Conservation (phyloP, 2,113 vertebrate genomes). For the Psilopsiagon aurifrons region DNA sequence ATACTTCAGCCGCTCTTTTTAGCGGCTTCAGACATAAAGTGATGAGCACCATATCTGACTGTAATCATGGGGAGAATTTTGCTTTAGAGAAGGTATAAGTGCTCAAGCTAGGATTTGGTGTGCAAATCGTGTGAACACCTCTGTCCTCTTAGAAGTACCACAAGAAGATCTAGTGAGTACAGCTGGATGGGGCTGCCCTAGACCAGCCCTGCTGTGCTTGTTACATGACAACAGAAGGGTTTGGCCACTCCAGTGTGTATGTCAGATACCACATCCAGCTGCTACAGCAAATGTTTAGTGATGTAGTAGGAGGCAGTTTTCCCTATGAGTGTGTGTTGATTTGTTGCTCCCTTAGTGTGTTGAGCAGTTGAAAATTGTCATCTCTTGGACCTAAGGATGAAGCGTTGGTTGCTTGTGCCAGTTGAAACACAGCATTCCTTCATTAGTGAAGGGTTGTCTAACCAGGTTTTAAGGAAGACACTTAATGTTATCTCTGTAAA, state of each 20-base stretch:
- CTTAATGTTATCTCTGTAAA: not conserved
- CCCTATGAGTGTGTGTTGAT: not conserved
- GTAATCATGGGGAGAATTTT: not conserved
- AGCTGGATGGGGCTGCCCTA: not conserved
- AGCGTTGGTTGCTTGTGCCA: not conserved
- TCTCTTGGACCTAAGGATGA: not conserved
- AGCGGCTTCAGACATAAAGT: not conserved
- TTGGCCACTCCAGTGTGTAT: not conserved
- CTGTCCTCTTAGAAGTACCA: not conserved
- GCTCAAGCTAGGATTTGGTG: not conserved
- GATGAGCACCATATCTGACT: not conserved
- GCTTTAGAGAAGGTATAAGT: not conserved
- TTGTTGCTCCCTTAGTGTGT: not conserved
- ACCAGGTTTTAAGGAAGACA: not conserved
- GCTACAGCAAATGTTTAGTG: not conserved
- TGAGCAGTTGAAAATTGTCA: not conserved
- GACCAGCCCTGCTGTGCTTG: not conserved
- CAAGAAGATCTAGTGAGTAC: not conserved
- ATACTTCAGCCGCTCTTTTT: not conserved
- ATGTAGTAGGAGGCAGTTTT: not conserved
- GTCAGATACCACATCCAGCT: not conserved
- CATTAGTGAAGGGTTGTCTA: not conserved
- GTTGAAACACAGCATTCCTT: not conserved
- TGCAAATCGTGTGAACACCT: not conserved
- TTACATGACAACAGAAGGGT: not conserved